Evolutionary conservation across 2,113 vertebrate genomes (phyloP), one percentile per base, ranked within the genome.

Genomic region (Larimichthys polyactis): DNA sequence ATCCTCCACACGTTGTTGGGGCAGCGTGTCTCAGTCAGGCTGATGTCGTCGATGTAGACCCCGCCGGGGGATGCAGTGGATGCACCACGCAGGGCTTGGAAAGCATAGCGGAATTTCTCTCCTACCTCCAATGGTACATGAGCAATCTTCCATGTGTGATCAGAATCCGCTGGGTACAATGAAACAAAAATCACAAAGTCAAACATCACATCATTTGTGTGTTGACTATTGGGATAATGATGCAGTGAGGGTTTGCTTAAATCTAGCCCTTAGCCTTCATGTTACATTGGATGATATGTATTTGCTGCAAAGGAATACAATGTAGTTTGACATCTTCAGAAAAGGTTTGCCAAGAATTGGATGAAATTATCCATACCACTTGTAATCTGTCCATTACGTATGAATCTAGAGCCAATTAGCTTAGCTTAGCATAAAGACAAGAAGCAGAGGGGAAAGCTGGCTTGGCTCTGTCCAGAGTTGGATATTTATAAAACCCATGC

Each of bases 71-170:
- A 96, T 12, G 85, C 82, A 15, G 32, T 44, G 36, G 96, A 81
- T 54, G 91, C 43, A 0, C 96, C 96, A 1, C 92, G 96, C 15
- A 95, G 77, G 1, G 94, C 97, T 86, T 98, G 97, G 91, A 98
- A 98, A 46, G 94, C 63, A 60, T 98, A 99, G 57, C 97, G 96
- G 86, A 98, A 99, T 74, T 99, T 99, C 75, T 80, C 94, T 19
- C 93, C 93, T 3, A 95, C 94, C 0, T 89, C 91, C 81, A 99
- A 82, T 3, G 95, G 94, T 27, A 98, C 95, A 0, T 97, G 97
- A 44, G 94, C 96, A 44, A 99, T 96, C 89, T 97, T 98, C 97
- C 97, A 99, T 0, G 79, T 80, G 14, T 91, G 78, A 78, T 96
- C 95, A 0, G 17, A 58, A 71, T 96, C 95, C 27, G 91, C 97